Conservation (phyloP, 1,140 invertebrate genomes). For the Musca domestica region DNA sequence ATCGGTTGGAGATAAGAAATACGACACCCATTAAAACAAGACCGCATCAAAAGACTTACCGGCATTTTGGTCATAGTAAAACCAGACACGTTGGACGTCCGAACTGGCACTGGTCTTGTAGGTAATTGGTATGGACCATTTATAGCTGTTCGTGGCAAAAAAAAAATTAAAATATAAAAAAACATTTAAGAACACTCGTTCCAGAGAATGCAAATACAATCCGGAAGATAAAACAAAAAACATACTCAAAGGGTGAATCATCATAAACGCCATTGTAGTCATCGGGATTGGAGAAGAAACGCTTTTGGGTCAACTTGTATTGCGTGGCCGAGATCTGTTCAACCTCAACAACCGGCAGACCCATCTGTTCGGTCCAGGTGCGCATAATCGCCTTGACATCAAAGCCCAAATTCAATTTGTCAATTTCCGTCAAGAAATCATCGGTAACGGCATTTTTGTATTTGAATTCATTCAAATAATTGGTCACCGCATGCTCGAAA, state of each 20-base stretch:
- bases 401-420: conserved; percentile 39
- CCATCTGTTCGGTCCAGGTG: conserved; percentile 91
- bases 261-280: conserved; percentile 54
- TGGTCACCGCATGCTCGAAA: conserved; percentile 72
- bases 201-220: conserved; percentile 20
- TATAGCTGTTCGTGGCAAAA: conserved; percentile 59
- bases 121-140: conserved; percentile 82
- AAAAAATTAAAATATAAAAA: neutral
- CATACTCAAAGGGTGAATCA: conserved; percentile 63
- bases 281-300: conserved; percentile 71
- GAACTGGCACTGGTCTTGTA: conserved; percentile 63
- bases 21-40: neutral
- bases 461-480: conserved; percentile 71
- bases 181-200: neutral
- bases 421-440: conserved; percentile 73
- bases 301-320: conserved; percentile 68
- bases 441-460: conserved; percentile 78
- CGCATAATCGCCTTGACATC: conserved; percentile 74
- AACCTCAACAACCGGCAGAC: conserved; percentile 78
- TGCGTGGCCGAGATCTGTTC: conserved; percentile 53
- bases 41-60: conserved; percentile 34
- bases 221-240: no score
- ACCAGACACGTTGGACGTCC: conserved; percentile 50
- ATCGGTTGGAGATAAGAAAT: neutral
- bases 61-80: conserved; percentile 44